These are phyloP conservation scores for Amphiprion ocellaris DNA, from an alignment of 2,113 vertebrate species.

Conservation along the genomic window DNA sequence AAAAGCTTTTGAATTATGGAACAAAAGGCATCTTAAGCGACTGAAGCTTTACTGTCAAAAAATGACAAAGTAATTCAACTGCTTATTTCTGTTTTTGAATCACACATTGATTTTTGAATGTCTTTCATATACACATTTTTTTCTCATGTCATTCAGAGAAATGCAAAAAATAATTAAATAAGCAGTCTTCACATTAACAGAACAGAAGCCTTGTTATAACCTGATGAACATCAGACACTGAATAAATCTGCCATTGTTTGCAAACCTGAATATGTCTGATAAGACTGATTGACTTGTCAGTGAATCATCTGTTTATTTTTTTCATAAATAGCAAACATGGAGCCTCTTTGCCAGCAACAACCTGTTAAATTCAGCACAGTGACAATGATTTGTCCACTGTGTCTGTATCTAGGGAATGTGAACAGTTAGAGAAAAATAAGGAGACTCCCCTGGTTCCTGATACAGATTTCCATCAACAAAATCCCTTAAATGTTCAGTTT, in stretches of 20 bases:
- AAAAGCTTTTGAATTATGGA: conserved; percentile 47
- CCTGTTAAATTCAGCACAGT: neutral
- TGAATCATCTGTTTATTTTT: conserved; percentile 13
- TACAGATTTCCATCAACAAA: neutral
- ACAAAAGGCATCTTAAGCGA: conserved; percentile 48
- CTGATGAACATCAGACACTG: conserved; percentile 26
- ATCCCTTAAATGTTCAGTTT: neutral
- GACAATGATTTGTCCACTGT: neutral
- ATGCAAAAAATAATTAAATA: neutral
- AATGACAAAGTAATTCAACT: conserved; percentile 28
- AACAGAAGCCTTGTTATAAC: neutral
- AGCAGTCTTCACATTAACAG: neutral
- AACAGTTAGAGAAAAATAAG: no score
- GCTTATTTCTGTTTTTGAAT: conserved; percentile 45
- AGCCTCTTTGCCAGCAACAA: neutral
- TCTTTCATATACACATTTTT: conserved; percentile 23
- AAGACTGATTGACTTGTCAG: conserved; percentile 17
- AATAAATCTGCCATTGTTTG: conserved; percentile 41
- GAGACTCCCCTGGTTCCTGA: no score
- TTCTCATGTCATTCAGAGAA: conserved; percentile 18
- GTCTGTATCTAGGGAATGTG: no score
- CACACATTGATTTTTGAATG: conserved; percentile 29
- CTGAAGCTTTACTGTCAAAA: conserved; percentile 35
- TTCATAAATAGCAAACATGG: conserved; percentile 7
- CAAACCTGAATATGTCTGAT: conserved; percentile 18